Percentiles rank a stretch among this genome's conserved stretches.
phyloP scores from a whole-genome alignment of 1,140 invertebrate genomes.

The Drosophila pandora region DNA sequence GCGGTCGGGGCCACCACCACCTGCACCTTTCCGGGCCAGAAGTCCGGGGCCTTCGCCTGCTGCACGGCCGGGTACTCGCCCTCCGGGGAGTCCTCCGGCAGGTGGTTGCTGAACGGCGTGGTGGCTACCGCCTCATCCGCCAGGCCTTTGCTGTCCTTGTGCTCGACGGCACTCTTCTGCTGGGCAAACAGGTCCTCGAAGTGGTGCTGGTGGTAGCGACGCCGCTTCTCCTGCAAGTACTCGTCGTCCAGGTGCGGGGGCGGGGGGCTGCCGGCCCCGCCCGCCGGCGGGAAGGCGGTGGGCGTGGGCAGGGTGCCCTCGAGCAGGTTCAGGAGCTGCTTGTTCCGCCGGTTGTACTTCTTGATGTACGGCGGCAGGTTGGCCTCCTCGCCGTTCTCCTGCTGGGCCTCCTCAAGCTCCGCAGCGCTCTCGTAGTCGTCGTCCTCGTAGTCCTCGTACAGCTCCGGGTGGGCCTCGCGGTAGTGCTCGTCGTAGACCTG shows the following conservation, averaged over 20 bases:
- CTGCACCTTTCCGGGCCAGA: constrained; percentile 56
- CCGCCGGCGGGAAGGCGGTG: constrained; percentile 13
- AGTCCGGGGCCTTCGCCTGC: constrained; percentile 19
- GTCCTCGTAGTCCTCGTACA: constrained; percentile 69
- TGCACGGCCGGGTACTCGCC: background rate
- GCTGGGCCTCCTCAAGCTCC: constrained; percentile 66
- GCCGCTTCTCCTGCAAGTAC: constrained; percentile 73
- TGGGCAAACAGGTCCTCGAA: constrained; percentile 57
- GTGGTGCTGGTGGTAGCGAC: constrained; percentile 67
- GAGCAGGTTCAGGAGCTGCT: constrained; percentile 74
- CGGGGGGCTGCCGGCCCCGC: constrained; percentile 6
- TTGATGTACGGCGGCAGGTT: constrained; percentile 79
- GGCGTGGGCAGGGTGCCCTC: constrained; percentile 68
- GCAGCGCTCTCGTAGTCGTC: constrained; percentile 77
- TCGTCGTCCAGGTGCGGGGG: constrained; percentile 65
- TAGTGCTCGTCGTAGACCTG: constrained; percentile 76
- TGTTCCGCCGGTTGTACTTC: constrained; percentile 77
- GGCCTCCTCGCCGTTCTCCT: constrained; percentile 65
- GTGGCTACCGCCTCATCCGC: background rate
- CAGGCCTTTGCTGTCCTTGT: constrained; percentile 11
- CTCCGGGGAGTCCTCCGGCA: constrained; percentile 26
- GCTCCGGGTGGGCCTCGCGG: constrained; percentile 62
- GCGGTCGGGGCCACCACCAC: background rate
- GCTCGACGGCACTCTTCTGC: constrained; percentile 19
- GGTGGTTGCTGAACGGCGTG: constrained; percentile 23